These are phyloP conservation scores for Lasiommata megera DNA, from an alignment of 2,888 invertebrate species.

Conservation along the genomic window DNA sequence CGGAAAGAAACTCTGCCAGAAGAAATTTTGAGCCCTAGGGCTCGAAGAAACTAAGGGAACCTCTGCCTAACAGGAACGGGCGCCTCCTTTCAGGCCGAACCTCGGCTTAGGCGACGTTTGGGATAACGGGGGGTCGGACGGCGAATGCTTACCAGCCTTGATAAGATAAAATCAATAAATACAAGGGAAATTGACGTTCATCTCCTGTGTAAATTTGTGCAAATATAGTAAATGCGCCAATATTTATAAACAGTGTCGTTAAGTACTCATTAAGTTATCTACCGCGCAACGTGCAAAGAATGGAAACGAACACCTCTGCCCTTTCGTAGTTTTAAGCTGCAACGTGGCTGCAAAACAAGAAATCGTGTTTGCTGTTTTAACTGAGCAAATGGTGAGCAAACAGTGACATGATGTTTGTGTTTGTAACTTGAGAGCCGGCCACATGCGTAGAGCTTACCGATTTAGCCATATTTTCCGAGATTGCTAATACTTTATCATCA, in stretches of 20 bases:
- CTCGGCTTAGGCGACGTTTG: too few relatives aligned
- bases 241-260: conserved; percentile 25
- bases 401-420: conserved; percentile 9
- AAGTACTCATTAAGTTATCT: conserved; percentile 15
- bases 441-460: neutral
- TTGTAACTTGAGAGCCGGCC: neutral
- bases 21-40: too few relatives aligned
- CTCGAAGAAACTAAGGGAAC: too few relatives aligned
- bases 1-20: too few relatives aligned
- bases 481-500: neutral
- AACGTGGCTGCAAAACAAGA: conserved; percentile 12
- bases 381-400: conserved; percentile 17
- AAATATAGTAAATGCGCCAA: neutral
- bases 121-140: too few relatives aligned
- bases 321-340: conserved; percentile 13
- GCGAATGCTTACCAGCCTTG: too few relatives aligned
- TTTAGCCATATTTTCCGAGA: neutral
- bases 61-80: too few relatives aligned
- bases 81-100: too few relatives aligned
- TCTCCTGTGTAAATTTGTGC: neutral
- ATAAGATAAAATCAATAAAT: too few relatives aligned
- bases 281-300: conserved; percentile 13
- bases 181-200: too few relatives aligned
- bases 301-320: neutral
- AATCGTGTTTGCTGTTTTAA: conserved; percentile 24